phyloP scores from a whole-genome alignment of 2,888 invertebrate species.

The Trissolcus japonicus region DNA sequence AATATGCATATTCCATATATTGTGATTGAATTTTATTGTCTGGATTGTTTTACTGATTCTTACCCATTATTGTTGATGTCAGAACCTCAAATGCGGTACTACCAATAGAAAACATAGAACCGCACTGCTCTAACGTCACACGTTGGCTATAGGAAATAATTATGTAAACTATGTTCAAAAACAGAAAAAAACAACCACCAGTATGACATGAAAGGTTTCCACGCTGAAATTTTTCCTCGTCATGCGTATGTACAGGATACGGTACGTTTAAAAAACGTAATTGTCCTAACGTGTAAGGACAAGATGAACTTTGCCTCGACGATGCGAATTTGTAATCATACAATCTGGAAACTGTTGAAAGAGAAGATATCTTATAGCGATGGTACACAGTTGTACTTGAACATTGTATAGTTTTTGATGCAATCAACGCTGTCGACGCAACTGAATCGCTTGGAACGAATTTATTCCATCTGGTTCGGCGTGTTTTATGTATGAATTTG shows the following conservation, averaged over 20 bases:
- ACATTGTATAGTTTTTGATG: slow-evolving; percentile 57
- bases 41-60: too few species aligned
- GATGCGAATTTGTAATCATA: slow-evolving; percentile 38
- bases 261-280: slow-evolving; percentile 8
- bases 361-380: slow-evolving; percentile 54
- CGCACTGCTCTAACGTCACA: too few species aligned
- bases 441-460: slow-evolving; percentile 41
- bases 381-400: slow-evolving; percentile 59
- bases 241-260: slow-evolving; percentile 2
- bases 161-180: too few species aligned
- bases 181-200: background rate
- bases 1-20: too few species aligned
- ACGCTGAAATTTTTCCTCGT: background rate
- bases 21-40: too few species aligned
- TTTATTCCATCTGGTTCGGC: slow-evolving; percentile 58
- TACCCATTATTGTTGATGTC: too few species aligned
- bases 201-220: background rate
- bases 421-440: slow-evolving; percentile 45
- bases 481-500: slow-evolving; percentile 3
- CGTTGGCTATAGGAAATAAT: too few species aligned
- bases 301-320: slow-evolving; percentile 63
- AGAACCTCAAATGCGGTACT: too few species aligned
- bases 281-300: slow-evolving; percentile 52
- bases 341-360: slow-evolving; percentile 53
- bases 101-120: too few species aligned